Evolutionary conservation across 1,140 invertebrate species (phyloP).

Genomic region (Eueides isabella): DNA sequence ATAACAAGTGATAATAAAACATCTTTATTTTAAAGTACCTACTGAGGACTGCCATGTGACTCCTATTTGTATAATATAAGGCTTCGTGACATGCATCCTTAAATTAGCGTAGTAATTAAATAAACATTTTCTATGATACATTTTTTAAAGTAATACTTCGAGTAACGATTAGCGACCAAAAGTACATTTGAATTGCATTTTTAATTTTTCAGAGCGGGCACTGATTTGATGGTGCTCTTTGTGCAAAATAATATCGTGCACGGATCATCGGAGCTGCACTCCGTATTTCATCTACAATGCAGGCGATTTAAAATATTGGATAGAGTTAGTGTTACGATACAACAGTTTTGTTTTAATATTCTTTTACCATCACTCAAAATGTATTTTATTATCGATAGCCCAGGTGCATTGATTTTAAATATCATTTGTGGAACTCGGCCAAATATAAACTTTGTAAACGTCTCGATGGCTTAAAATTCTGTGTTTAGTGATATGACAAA

Average conservation of each 20-base stretch:
- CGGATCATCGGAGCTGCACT: conserved; percentile 69
- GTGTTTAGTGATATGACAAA: not conserved
- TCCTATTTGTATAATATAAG: not conserved
- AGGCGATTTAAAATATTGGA: conserved; percentile 71
- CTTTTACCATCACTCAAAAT: conserved; percentile 2
- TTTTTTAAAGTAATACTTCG: conserved; percentile 6
- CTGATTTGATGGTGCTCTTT: conserved; percentile 73
- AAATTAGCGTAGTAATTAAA: not conserved
- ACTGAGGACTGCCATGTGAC: too few species aligned
- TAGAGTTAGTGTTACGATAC: conserved; percentile 50
- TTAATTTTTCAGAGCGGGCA: conserved; percentile 60
- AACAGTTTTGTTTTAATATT: conserved; percentile 35
- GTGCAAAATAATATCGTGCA: conserved; percentile 67
- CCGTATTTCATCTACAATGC: conserved; percentile 71
- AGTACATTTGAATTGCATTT: conserved; percentile 56
- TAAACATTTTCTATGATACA: not conserved
- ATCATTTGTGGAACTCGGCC: not conserved
- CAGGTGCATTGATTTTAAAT: not conserved
- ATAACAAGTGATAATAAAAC: too few species aligned
- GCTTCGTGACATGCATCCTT: not conserved
- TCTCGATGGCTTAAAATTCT: not conserved
- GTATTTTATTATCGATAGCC: not conserved
- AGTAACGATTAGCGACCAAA: conserved; percentile 36
- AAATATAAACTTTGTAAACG: not conserved
- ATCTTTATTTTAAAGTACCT: too few species aligned